Conservation (phyloP, 35 echinoderm and acorn worm species). For the Lytechinus pictus region DNA sequence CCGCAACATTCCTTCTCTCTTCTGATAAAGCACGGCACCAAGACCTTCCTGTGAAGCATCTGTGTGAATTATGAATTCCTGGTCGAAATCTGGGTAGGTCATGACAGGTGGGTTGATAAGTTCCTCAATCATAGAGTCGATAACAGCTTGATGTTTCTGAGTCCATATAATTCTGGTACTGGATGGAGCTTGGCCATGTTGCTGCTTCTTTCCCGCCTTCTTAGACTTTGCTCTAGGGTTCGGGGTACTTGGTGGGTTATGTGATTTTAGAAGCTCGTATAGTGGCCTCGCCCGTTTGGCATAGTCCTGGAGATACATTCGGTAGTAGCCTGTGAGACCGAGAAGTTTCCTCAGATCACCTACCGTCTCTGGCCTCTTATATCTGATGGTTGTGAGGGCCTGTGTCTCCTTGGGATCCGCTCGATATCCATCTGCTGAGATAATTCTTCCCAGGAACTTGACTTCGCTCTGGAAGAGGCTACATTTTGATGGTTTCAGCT, state of each 20-base stretch:
- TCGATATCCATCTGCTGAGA: constrained; percentile 54
- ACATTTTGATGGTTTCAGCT: constrained; percentile 64
- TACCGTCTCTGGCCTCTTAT: constrained; percentile 33
- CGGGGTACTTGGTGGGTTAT: not conserved
- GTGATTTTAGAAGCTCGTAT: not conserved
- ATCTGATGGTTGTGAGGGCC: constrained; percentile 2
- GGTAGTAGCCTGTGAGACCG: constrained; percentile 51
- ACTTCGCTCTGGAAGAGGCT: constrained; percentile 55
- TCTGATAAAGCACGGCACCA: constrained; percentile 63
- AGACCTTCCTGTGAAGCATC: constrained; percentile 61
- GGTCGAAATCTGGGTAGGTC: constrained; percentile 52
- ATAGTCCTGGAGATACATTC: constrained; percentile 51
- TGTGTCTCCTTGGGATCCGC: constrained; percentile 32
- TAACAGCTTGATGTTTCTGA: too few species aligned
- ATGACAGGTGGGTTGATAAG: constrained; percentile 55
- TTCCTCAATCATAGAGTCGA: constrained; percentile 16
- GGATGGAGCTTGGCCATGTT: not conserved
- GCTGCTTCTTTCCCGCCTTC: constrained; percentile 24
- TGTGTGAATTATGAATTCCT: constrained; percentile 53
- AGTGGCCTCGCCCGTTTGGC: constrained; percentile 29
- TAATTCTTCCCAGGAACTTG: constrained; percentile 55
- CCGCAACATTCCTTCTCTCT: constrained; percentile 27
- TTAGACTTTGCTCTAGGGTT: not conserved
- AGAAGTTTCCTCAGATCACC: constrained; percentile 44
- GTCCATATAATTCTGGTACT: constrained; percentile 48